Evolutionary conservation across 2,888 invertebrate genomes (phyloP).

Genomic region (Erebia palarica): DNA sequence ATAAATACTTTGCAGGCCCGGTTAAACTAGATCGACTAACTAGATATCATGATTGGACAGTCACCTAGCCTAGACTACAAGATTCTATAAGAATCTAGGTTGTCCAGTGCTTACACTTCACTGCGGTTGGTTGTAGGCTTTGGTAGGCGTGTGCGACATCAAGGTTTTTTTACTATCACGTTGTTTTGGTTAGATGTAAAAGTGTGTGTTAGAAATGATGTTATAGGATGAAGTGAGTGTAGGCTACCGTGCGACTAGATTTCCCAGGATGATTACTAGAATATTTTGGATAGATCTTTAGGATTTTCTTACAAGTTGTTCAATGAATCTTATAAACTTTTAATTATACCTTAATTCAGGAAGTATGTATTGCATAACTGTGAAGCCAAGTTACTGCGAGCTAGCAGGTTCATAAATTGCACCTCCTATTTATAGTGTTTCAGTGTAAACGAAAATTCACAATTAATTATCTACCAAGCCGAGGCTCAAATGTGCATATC

Average conservation of each 20-base stretch:
- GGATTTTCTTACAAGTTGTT: too few relatives aligned
- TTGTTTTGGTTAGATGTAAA: background rate
- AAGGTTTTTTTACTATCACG: slow-evolving; percentile 16
- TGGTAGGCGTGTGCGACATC: slow-evolving; percentile 23
- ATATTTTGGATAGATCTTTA: background rate
- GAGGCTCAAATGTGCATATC: too few relatives aligned
- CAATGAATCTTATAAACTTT: too few relatives aligned
- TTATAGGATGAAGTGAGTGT: background rate
- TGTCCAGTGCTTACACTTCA: slow-evolving; percentile 14
- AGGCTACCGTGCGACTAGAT: background rate
- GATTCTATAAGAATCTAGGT: slow-evolving; percentile 21
- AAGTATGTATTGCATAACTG: too few relatives aligned
- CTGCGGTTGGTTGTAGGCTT: slow-evolving; percentile 18
- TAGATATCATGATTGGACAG: slow-evolving; percentile 23
- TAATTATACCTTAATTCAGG: too few relatives aligned
- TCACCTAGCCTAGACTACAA: slow-evolving; percentile 10
- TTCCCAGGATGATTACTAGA: background rate
- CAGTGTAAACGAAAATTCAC: too few relatives aligned
- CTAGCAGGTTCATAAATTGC: too few relatives aligned
- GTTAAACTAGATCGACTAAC: slow-evolving; percentile 21
- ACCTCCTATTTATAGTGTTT: too few relatives aligned
- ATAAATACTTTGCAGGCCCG: slow-evolving; percentile 12
- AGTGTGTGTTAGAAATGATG: background rate
- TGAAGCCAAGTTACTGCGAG: too few relatives aligned
- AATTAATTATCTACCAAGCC: too few relatives aligned